These are phyloP conservation scores for Dysidea cf. avara DNA, from an alignment of 37 sponge, comb jelly and placozoan species.

Conservation along the genomic window DNA sequence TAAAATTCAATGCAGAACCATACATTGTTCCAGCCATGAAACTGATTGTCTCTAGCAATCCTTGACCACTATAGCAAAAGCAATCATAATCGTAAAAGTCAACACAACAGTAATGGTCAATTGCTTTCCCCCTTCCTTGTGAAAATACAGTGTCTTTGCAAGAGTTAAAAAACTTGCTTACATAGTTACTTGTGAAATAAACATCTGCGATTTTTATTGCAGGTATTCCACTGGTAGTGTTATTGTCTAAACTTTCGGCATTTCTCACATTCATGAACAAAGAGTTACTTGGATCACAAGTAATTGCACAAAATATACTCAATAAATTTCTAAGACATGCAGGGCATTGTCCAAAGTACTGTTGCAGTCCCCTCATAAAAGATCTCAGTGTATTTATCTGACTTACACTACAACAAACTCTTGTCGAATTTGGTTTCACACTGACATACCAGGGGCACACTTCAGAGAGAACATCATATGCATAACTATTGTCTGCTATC, in stretches of 20 bases:
- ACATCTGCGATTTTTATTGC: slow-evolving; percentile 19
- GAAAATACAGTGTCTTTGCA: slow-evolving; percentile 78
- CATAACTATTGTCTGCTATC: background rate
- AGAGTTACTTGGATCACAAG: slow-evolving; percentile 82
- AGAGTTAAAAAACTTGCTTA: slow-evolving; percentile 57
- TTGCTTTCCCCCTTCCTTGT: slow-evolving; percentile 42
- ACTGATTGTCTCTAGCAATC: too few relatives aligned
- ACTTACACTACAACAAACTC: slow-evolving; percentile 65
- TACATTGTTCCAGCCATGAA: too few relatives aligned
- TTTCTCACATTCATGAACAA: slow-evolving; percentile 51
- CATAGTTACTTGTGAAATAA: slow-evolving; percentile 31
- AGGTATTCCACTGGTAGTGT: background rate
- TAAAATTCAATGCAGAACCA: too few relatives aligned
- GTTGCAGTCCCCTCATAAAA: slow-evolving; percentile 30
- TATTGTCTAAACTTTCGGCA: background rate
- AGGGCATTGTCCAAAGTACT: slow-evolving; percentile 76
- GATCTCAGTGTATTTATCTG: slow-evolving; percentile 46
- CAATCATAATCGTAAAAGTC: slow-evolving; percentile 51
- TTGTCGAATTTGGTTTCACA: slow-evolving; percentile 20
- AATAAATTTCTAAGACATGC: slow-evolving; percentile 83
- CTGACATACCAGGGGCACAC: slow-evolving; percentile 66
- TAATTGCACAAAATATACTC: slow-evolving; percentile 78
- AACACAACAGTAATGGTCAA: slow-evolving; percentile 70
- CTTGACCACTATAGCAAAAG: too few relatives aligned
- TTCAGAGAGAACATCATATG: slow-evolving; percentile 36